Evolutionary conservation across 2,888 invertebrate species (phyloP).

Genomic region (Dromius quadrimaculatus): DNA sequence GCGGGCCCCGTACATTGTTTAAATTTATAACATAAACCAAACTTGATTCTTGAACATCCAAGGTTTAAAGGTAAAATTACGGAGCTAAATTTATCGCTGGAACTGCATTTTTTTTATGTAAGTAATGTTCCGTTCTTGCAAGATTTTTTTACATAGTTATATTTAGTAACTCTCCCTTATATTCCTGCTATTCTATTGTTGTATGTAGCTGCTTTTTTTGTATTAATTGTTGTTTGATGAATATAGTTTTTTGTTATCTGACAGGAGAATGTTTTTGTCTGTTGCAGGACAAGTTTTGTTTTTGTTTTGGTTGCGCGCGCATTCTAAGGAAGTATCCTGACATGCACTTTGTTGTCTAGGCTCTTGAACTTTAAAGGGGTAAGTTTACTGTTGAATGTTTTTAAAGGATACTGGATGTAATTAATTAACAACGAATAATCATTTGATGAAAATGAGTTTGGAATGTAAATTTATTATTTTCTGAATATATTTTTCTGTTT

Average conservation of each 20-base stretch:
- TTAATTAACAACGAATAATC: background rate
- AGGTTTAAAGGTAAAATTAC: too few species aligned
- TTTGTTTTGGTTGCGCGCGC: slow-evolving; percentile 32
- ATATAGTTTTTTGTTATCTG: background rate
- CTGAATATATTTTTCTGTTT: background rate
- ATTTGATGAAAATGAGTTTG: background rate
- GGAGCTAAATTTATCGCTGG: too few species aligned
- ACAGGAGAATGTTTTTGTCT: slow-evolving; percentile 15
- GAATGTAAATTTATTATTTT: background rate
- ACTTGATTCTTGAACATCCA: too few species aligned
- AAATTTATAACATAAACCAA: too few species aligned
- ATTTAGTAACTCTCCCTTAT: background rate
- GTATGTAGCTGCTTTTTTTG: slow-evolving; percentile 10
- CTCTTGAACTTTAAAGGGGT: slow-evolving; percentile 25
- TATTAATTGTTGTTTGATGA: background rate
- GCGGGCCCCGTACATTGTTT: slow-evolving; percentile 9
- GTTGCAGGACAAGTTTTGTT: slow-evolving; percentile 30
- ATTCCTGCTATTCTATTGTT: background rate
- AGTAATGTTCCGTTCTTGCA: slow-evolving; percentile 3
- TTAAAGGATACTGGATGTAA: background rate
- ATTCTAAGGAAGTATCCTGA: background rate
- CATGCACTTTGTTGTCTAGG: slow-evolving; percentile 8
- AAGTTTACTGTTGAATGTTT: slow-evolving; percentile 13
- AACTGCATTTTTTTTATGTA: too few species aligned
- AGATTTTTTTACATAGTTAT: background rate